A percentile compares a stretch with the other conserved stretches of the same genome.
Conservation (phyloP, 2,888 invertebrate genomes). For the Aphelenchoides bicaudatus region DNA sequence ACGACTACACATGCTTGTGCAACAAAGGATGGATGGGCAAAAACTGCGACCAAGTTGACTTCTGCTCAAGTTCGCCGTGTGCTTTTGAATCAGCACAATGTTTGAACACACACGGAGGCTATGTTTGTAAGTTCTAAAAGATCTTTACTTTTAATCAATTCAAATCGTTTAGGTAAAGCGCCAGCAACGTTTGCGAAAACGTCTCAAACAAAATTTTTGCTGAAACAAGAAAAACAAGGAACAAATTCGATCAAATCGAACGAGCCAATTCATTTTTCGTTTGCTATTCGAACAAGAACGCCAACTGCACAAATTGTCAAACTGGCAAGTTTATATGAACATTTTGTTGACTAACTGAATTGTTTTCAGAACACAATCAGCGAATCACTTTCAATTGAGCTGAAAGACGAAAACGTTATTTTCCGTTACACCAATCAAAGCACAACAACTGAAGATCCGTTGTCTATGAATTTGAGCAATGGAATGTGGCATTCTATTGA, state of each 20-base stretch:
- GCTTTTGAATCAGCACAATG: constrained; percentile 41
- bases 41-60: constrained; percentile 44
- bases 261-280: constrained; percentile 27
- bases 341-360: constrained; percentile 4
- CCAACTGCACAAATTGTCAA: constrained; percentile 23
- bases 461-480: constrained; percentile 19
- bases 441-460: constrained; percentile 20
- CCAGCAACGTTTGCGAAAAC: constrained; percentile 40
- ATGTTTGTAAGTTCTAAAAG: constrained; percentile 38
- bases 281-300: constrained; percentile 29
- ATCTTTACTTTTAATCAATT: constrained; percentile 2
- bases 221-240: not conserved
- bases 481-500: constrained; percentile 32
- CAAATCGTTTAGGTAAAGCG: constrained; percentile 29
- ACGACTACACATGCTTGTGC: constrained; percentile 51
- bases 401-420: constrained; percentile 19
- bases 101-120: constrained; percentile 44
- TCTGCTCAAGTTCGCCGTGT: constrained; percentile 42
- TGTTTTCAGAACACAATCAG: constrained; percentile 8
- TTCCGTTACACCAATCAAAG: constrained; percentile 26
- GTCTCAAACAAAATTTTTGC: constrained; percentile 28
- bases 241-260: constrained; percentile 11
- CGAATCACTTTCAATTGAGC: constrained; percentile 26
- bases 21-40: constrained; percentile 43
- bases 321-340: constrained; percentile 22